phyloP scores from a whole-genome alignment of 2,113 vertebrate genomes.

The Sclerurus mexicanus region DNA sequence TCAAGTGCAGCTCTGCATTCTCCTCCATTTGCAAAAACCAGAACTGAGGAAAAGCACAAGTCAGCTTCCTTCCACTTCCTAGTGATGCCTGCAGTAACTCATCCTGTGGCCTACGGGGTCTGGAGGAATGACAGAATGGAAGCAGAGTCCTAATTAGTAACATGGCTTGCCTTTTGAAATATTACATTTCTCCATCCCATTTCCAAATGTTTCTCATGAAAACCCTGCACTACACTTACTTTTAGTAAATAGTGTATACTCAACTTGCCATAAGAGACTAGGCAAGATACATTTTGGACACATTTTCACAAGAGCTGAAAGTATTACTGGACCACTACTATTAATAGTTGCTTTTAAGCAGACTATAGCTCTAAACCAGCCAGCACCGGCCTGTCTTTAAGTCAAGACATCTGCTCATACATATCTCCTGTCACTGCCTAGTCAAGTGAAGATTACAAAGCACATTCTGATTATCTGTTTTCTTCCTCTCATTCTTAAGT shows the following conservation, averaged over 20 bases:
- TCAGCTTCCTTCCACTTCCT: not conserved
- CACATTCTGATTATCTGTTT: constrained; percentile 9
- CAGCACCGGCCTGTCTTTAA: not conserved
- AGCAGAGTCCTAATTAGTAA: not conserved
- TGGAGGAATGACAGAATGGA: not conserved
- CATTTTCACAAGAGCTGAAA: not conserved
- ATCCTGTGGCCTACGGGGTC: not conserved
- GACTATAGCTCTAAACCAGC: not conserved
- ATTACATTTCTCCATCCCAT: not conserved
- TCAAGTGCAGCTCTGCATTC: not conserved
- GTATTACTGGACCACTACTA: not conserved
- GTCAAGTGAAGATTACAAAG: constrained; percentile 23
- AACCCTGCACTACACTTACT: not conserved
- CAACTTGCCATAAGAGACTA: not conserved
- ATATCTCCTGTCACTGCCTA: not conserved
- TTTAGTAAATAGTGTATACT: not conserved
- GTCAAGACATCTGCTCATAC: not conserved
- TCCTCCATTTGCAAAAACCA: not conserved
- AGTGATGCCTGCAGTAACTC: not conserved
- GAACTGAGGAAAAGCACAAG: not conserved
- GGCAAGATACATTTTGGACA: not conserved
- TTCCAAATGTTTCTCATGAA: not conserved
- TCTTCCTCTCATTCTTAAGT: constrained; percentile 3
- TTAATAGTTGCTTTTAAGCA: not conserved
- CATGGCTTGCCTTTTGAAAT: not conserved